These are phyloP conservation scores for Calcarius ornatus DNA, from an alignment of 2,113 vertebrate species.

Conservation along the genomic window DNA sequence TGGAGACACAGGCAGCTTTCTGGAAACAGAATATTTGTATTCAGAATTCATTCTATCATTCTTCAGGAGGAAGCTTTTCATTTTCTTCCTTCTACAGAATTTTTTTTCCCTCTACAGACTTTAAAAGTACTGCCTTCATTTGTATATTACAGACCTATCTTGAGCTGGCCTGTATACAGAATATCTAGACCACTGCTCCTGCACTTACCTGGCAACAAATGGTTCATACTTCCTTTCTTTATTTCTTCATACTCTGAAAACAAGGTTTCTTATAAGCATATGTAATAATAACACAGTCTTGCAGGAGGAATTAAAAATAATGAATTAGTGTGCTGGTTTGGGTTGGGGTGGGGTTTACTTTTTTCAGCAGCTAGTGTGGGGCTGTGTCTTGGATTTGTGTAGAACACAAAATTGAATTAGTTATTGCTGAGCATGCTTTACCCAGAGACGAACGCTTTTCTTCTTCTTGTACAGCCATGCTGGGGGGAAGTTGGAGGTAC, in stretches of 20 bases:
- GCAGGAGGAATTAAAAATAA: not conserved
- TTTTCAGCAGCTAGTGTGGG: not conserved
- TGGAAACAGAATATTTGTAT: not conserved
- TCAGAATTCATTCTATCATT: not conserved
- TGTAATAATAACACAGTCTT: not conserved
- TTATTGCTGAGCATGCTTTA: not conserved
- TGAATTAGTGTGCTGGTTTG: not conserved
- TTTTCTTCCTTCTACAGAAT: not conserved
- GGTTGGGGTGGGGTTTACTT: not conserved
- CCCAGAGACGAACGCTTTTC: not conserved
- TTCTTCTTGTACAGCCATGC: rapidly evolving
- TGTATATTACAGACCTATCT: not conserved
- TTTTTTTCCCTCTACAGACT: not conserved
- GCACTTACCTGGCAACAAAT: not conserved
- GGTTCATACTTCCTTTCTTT: not conserved
- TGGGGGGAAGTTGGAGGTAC: not conserved
- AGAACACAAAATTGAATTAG: not conserved
- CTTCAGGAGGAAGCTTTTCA: not conserved
- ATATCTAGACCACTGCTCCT: not conserved
- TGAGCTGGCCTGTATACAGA: not conserved
- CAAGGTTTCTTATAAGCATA: not conserved
- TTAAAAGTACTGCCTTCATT: not conserved
- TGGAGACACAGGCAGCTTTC: not conserved
- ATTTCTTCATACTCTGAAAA: not conserved
- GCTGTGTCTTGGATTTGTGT: not conserved